Percentiles rank a stretch among this genome's conserved stretches.
Evolutionary conservation across 1,140 invertebrate genomes (phyloP).

Genomic region (Scaptodrosophila lebanonensis): DNA sequence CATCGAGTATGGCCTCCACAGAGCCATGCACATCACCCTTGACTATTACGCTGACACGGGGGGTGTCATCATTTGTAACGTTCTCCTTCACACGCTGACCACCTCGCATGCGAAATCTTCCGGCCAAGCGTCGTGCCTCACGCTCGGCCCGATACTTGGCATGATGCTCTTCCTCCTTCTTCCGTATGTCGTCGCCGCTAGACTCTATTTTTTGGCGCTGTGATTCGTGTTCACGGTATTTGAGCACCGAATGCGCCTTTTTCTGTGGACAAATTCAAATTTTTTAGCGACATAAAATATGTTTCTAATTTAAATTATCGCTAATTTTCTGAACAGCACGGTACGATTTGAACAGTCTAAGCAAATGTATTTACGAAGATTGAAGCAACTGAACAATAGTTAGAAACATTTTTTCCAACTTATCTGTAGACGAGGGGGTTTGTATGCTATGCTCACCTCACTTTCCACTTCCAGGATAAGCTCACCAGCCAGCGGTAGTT

Average conservation of each 20-base stretch:
- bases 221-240: conserved; percentile 80
- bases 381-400: too few relatives aligned
- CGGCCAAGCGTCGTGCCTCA: conserved; percentile 81
- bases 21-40: conserved; percentile 92
- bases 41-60: conserved; percentile 80
- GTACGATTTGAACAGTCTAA: too few relatives aligned
- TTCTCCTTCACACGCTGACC: conserved; percentile 80
- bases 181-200: conserved; percentile 81
- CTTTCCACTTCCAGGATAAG: conserved; percentile 88
- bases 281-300: too few relatives aligned
- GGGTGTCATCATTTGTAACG: conserved; percentile 72
- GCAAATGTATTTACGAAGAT: too few relatives aligned
- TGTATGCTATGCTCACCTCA: conserved; percentile 78
- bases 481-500: conserved; percentile 92
- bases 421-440: too few relatives aligned
- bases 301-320: neutral
- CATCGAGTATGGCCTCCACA: conserved; percentile 95
- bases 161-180: conserved; percentile 84
- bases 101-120: conserved; percentile 77
- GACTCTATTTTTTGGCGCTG: conserved; percentile 81
- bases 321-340: neutral
- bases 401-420: too few relatives aligned
- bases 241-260: conserved; percentile 84
- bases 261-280: conserved; percentile 76
- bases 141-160: conserved; percentile 83